Percentiles rank a stretch among this genome's conserved stretches.
phyloP scores from a whole-genome alignment of 2,797 vertebrate species.

The Chrysocyon brachyurus region DNA sequence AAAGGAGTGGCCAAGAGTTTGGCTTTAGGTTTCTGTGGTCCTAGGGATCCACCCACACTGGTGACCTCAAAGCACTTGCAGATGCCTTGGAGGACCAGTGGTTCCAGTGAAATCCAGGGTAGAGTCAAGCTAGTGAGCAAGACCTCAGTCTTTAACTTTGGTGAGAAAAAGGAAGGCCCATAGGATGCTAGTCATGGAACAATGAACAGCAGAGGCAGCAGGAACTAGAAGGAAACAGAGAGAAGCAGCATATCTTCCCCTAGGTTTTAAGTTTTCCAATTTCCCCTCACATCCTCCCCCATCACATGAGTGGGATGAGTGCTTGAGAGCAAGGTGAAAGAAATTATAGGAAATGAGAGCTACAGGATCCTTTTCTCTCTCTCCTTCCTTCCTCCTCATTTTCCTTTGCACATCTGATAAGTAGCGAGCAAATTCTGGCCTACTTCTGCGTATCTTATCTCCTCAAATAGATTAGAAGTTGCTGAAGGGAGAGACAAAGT shows the following conservation, averaged over 20 bases:
- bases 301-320: background rate
- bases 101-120: background rate
- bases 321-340: background rate
- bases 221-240: background rate
- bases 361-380: background rate
- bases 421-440: background rate
- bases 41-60: background rate
- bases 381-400: background rate
- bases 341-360: background rate
- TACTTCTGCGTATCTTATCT: background rate
- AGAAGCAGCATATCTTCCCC: background rate
- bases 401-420: background rate
- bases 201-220: background rate
- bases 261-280: background rate
- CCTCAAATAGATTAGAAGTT: background rate
- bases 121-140: background rate
- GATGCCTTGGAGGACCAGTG: background rate
- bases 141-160: background rate
- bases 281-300: background rate
- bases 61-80: background rate
- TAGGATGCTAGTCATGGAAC: background rate
- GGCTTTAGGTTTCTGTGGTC: background rate
- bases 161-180: background rate
- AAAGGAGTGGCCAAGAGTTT: background rate
- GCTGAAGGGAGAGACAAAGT: background rate